Conservation (phyloP, 2,113 vertebrate genomes). For the Haemorhous mexicanus region DNA sequence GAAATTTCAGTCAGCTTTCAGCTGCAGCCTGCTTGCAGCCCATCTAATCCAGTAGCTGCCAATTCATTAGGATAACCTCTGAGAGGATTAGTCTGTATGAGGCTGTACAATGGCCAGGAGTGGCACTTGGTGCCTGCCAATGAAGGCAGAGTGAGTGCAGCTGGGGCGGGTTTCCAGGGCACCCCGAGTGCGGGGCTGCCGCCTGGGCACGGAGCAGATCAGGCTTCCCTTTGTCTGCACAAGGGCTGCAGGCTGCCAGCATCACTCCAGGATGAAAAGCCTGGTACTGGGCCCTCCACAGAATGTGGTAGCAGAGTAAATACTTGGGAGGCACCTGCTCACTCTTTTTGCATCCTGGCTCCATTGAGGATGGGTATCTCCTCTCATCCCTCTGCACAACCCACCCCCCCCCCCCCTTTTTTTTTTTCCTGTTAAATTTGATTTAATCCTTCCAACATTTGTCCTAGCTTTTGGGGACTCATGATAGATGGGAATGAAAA, state of each 20-base stretch:
- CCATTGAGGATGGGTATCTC: not conserved
- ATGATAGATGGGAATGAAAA: conserved; percentile 52
- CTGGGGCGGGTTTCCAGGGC: conserved; percentile 6
- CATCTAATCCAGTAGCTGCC: conserved; percentile 30
- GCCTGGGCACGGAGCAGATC: not conserved
- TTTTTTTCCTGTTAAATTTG: not conserved
- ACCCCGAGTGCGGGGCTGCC: not conserved
- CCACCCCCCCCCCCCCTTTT: not conserved
- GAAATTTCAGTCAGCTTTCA: not conserved
- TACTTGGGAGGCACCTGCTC: conserved; percentile 55
- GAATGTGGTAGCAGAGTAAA: not conserved
- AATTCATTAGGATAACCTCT: conserved; percentile 50
- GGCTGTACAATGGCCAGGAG: conserved; percentile 40
- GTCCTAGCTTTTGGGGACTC: conserved; percentile 31
- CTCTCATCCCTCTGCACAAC: not conserved
- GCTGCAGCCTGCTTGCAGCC: not conserved
- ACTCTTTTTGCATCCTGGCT: not conserved
- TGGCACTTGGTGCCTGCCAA: conserved; percentile 46
- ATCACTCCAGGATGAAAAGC: conserved; percentile 42
- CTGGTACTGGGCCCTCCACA: conserved; percentile 32
- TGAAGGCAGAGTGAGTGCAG: conserved; percentile 33
- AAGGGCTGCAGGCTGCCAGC: not conserved
- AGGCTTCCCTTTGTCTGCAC: conserved; percentile 38
- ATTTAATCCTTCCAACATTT: conserved; percentile 61
- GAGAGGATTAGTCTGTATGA: conserved; percentile 15